These are phyloP conservation scores for Nipponacmea schrenckii DNA, from an alignment of 2,888 invertebrate genomes.

Conservation along the genomic window DNA sequence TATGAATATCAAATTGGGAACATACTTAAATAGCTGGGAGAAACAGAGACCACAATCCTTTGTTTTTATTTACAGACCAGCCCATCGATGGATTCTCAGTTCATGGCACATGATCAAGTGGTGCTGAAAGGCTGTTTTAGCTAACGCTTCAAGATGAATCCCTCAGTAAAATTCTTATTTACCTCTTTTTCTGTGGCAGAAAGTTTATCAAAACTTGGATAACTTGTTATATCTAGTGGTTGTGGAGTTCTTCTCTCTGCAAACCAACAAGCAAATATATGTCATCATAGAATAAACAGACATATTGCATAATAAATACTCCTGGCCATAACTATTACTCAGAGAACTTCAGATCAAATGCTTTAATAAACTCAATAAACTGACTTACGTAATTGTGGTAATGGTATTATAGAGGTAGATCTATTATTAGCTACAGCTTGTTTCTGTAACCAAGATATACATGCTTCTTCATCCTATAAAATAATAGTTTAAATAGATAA, in stretches of 20 bases:
- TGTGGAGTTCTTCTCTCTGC: constrained; percentile 66
- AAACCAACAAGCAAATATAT: too few species aligned
- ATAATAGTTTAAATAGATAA: neutral
- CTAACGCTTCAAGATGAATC: too few species aligned
- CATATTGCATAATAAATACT: constrained; percentile 1
- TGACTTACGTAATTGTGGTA: constrained; percentile 46
- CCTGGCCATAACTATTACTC: too few species aligned
- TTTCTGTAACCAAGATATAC: constrained; percentile 60
- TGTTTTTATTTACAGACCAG: too few species aligned
- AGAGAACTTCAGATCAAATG: too few species aligned
- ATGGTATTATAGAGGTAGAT: constrained; percentile 36
- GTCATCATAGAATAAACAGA: constrained; percentile 12
- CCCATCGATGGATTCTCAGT: too few species aligned
- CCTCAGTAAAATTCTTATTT: constrained; percentile 3
- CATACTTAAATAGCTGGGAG: too few species aligned
- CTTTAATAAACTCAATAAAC: neutral
- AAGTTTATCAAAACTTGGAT: constrained; percentile 84
- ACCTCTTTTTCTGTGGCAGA: constrained; percentile 76
- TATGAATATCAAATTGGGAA: too few species aligned
- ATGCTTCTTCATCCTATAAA: constrained; percentile 59
- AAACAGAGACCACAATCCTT: too few species aligned
- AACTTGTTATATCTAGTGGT: constrained; percentile 77
- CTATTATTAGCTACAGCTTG: constrained; percentile 53
- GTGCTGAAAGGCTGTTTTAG: too few species aligned
- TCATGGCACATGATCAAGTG: too few species aligned